phyloP scores from a whole-genome alignment of 2,888 invertebrate species.

The Drosophila nr. medialis region DNA sequence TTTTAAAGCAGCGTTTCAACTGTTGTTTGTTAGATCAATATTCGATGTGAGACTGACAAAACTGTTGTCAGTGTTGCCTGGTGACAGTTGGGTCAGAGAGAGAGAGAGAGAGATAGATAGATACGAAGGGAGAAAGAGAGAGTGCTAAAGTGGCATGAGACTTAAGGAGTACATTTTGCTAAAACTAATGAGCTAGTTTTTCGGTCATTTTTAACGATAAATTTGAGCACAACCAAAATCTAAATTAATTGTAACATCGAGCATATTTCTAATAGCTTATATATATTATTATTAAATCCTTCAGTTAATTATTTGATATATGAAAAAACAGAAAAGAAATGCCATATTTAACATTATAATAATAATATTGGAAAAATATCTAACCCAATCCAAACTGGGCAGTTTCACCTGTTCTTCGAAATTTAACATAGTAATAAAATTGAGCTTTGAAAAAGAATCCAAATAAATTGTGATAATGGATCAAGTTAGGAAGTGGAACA shows the following conservation, averaged over 20 bases:
- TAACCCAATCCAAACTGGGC: too few relatives aligned
- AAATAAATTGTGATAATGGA: background rate
- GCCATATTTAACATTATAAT: too few relatives aligned
- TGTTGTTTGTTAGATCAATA: conserved; percentile 36
- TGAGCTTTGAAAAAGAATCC: background rate
- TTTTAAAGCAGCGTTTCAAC: conserved; percentile 5
- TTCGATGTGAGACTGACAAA: background rate
- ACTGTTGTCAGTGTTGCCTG: conserved; percentile 21
- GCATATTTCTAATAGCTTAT: background rate
- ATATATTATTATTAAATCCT: too few relatives aligned
- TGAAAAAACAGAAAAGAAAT: too few relatives aligned
- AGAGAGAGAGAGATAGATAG: background rate
- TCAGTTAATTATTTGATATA: too few relatives aligned
- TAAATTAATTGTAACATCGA: background rate
- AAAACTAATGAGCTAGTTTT: background rate
- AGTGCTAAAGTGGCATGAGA: background rate
- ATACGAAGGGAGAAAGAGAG: background rate
- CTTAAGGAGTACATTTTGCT: background rate
- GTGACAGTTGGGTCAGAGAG: background rate
- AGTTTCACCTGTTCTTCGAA: too few relatives aligned
- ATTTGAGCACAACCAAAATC: background rate
- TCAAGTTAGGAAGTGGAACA: background rate
- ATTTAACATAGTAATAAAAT: too few relatives aligned
- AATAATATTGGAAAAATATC: too few relatives aligned
- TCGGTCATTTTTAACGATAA: background rate